Conservation (phyloP, 2,797 vertebrate genomes). For the Crocodylus rhombifer region DNA sequence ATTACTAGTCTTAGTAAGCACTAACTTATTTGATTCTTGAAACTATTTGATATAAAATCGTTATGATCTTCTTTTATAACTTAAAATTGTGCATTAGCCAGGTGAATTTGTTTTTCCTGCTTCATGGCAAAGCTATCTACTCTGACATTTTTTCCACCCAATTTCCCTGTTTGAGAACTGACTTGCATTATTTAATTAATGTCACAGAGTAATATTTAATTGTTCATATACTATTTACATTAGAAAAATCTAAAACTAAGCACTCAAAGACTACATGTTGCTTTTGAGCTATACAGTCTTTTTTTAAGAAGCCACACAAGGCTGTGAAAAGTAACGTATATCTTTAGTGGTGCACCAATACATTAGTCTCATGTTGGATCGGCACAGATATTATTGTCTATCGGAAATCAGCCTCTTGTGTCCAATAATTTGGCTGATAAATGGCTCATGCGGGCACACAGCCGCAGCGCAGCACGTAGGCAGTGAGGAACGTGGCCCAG, state of each 20-base stretch:
- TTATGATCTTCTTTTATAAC: not conserved
- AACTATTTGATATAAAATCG: not conserved
- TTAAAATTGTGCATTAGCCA: not conserved
- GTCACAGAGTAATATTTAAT: not conserved
- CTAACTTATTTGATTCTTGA: not conserved
- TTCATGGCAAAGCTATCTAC: conserved; percentile 1
- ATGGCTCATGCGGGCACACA: no score
- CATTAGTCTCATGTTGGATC: no score
- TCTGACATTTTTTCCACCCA: conserved; percentile 50
- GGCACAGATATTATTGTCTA: no score
- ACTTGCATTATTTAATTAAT: conserved; percentile 9
- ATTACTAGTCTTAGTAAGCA: not conserved
- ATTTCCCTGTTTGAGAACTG: conserved; percentile 51
- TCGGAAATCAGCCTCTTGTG: not conserved
- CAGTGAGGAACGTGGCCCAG: no score
- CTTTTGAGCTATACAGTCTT: not conserved
- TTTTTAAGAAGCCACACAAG: not conserved
- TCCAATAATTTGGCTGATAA: not conserved
- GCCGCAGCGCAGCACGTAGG: no score
- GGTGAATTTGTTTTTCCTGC: not conserved
- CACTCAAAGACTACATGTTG: not conserved
- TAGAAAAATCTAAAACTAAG: not conserved
- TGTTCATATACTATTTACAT: no score
- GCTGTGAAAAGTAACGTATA: no score
- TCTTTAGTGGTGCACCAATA: no score